These are phyloP conservation scores for Standfussiana lucernea DNA, from an alignment of 2,888 invertebrate species.

Conservation along the genomic window DNA sequence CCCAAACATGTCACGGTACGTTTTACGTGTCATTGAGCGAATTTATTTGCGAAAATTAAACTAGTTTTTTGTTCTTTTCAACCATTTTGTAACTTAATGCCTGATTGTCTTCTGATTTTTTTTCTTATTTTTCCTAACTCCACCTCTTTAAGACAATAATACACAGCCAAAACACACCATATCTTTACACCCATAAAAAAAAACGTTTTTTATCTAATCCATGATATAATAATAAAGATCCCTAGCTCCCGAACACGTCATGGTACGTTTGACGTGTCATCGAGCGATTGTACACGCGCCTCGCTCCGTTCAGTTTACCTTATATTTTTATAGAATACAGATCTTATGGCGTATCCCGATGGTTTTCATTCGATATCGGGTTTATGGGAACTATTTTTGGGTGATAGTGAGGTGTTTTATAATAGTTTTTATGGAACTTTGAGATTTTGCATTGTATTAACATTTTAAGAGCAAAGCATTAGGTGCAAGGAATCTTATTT, in stretches of 20 bases:
- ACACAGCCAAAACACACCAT: not conserved
- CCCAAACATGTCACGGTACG: slow-evolving; percentile 45
- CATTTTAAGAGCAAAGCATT: not conserved
- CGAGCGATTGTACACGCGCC: slow-evolving; percentile 57
- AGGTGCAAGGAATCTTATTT: not conserved
- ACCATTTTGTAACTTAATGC: not conserved
- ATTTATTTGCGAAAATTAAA: not conserved
- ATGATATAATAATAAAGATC: slow-evolving; percentile 18
- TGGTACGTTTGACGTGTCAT: slow-evolving; percentile 59
- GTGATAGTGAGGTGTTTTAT: not conserved
- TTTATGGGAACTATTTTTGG: slow-evolving; percentile 30
- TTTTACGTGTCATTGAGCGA: slow-evolving; percentile 59
- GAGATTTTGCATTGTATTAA: not conserved
- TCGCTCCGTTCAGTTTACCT: slow-evolving; percentile 51
- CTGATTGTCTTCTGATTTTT: not conserved
- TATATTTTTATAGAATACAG: slow-evolving; percentile 64
- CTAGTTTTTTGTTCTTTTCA: not conserved
- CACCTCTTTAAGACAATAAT: too few species aligned
- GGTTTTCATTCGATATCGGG: slow-evolving; percentile 39
- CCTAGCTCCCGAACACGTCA: slow-evolving; percentile 50
- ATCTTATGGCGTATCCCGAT: slow-evolving; percentile 53
- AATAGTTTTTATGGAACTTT: not conserved
- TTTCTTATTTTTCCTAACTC: not conserved
- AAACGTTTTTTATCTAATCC: not conserved
- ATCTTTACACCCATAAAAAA: not conserved